Percentiles rank a stretch among this genome's conserved stretches.
phyloP scores from a whole-genome alignment of 2,888 invertebrate species.

The Callyntrura sp. region DNA sequence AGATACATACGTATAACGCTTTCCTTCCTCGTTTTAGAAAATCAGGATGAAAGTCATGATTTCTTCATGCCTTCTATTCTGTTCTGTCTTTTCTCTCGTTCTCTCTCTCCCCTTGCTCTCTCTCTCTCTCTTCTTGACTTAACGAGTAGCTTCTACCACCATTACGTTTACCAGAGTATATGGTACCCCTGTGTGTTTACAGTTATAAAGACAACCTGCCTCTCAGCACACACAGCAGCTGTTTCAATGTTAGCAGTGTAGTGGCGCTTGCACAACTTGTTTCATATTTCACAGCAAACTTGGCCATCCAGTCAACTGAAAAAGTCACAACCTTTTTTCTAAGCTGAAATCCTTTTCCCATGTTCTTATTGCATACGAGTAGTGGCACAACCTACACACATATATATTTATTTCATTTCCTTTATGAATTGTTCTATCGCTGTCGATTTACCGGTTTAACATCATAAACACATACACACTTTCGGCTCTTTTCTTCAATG shows the following conservation, averaged over 20 bases:
- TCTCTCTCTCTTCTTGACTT: constrained; percentile 8
- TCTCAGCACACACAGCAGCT: background rate
- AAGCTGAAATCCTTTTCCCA: background rate
- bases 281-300: constrained; percentile 64
- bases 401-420: background rate
- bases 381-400: background rate
- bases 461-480: constrained; percentile 9
- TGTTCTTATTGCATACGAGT: background rate
- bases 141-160: background rate
- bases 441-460: constrained; percentile 20
- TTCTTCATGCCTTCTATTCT: background rate
- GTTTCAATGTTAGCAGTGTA: background rate
- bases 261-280: constrained; percentile 58
- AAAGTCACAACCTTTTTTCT: constrained; percentile 64
- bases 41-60: constrained; percentile 57
- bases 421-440: constrained; percentile 8
- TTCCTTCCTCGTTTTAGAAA: constrained; percentile 63
- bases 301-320: constrained; percentile 62
- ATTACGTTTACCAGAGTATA: background rate
- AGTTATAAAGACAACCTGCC: background rate
- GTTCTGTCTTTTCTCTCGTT: no score
- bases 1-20: constrained; percentile 48
- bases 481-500: constrained; percentile 33
- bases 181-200: background rate
- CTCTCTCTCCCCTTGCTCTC: background rate